These are phyloP conservation scores for Pseudopleuronectes americanus DNA, from an alignment of 2,797 vertebrate genomes.

Conservation along the genomic window DNA sequence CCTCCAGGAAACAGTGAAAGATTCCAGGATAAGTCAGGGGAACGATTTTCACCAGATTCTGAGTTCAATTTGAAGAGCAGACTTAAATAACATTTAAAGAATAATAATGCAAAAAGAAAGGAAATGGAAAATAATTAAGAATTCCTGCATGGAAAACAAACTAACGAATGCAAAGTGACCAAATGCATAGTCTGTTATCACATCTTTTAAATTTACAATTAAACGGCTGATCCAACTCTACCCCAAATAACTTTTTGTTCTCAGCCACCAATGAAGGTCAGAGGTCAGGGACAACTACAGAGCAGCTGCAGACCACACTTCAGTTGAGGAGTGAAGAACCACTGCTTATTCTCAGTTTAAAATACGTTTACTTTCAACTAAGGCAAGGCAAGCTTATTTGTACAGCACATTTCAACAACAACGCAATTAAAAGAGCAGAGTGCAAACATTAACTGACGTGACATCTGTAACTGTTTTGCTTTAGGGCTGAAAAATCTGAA, in stretches of 20 bases:
- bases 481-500: no score
- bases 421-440: no score
- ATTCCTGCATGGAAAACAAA: background rate
- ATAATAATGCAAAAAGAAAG: background rate
- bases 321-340: background rate
- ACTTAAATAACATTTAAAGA: constrained; percentile 4
- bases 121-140: background rate
- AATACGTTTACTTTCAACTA: no score
- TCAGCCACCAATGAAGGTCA: background rate
- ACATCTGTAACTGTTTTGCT: no score
- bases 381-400: no score
- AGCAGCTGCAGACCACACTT: constrained; percentile 17
- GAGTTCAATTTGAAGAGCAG: background rate
- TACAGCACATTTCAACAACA: no score
- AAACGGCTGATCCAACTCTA: no score
- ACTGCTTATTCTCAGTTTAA: no score
- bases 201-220: no score
- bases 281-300: constrained; percentile 23
- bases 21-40: background rate
- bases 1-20: background rate
- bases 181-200: no score
- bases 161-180: background rate
- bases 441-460: no score
- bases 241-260: no score
- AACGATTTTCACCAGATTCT: background rate